Evolutionary conservation across 2,888 invertebrate genomes (phyloP), one percentile per base, ranked within the genome.

Genomic region (Bedellia somnulentella): DNA sequence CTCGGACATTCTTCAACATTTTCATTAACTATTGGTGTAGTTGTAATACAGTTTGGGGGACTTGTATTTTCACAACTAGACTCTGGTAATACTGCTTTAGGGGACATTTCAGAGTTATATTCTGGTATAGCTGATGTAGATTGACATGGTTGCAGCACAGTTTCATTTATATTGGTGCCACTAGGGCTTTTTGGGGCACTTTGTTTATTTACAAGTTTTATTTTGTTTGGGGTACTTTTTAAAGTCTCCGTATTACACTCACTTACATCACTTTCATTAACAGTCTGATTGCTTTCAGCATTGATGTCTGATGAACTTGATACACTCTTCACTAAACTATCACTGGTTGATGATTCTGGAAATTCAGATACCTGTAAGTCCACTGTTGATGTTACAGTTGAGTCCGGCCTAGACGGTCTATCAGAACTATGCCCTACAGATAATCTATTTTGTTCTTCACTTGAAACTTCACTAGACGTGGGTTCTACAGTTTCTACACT

Each of bases 181-280:
- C 39, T 54, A 44, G 43, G 48, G 42, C 46, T 48, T 40, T 42
- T 39, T 40, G 50, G 49, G 36, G 58, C 44, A 44, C 44, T 33
- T 61, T 64, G 71, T 54, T 66, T 67, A 52, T 73, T 66, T 49
- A 66, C 56, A 42, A 75, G 61, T 51, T 66, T 75, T 47, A 75
- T 70, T 62, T 63, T 75, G 51, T 64, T 73, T 46, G 55, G 48
- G 45, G 70, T 54, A 60, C 57, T 59, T 38, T 57, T 46, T 33
- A 71, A 68, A 32, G 68, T 64, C 56, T 75, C 75, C 57, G 73
- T 70, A 67, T 68, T 64, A 61, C 71, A 70, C 57, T 71, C 54
- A 62, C 60, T 71, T 49, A 66, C 52, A 57, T 68, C 71, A 57
- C 60, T 68, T 58, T 68, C 44, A 57, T 57, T 62, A 56, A 60